Base-by-base conservation (phyloP, 2,797 vertebrate species). In the Pelobates cultripes region DNA sequence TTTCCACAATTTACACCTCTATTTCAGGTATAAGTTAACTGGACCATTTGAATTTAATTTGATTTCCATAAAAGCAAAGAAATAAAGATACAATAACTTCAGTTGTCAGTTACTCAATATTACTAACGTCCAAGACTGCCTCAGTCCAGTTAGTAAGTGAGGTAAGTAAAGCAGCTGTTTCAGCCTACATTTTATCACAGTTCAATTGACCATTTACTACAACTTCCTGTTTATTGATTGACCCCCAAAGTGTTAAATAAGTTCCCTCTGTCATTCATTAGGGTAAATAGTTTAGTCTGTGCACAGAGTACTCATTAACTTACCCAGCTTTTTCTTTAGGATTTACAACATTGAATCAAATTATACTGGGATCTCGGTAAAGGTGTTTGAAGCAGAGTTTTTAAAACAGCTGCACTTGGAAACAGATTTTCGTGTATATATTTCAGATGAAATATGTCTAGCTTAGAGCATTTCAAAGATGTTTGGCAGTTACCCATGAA, bases 1-100 rank as follows among this genome's bases (percentile, higher is more conserved):
- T 71, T 81, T 75, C 68, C 63, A 71, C 42, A 71, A 14, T 60
- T 43, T 60, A 15, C 44, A 57, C 44, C 42, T 70, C 28, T 61
- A 66, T 13, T 45, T 40, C 61, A 53, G 53, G 17, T 57, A 43
- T 67, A 40, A 15, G 8, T 74, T 55, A 51, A 51, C 47, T 28
- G 28, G 1, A 28, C 28, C 28, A 28, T 28, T 51, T 51, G 47
- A 51, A 51, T 51, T 6, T 6, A 10, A 51, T 51, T 51, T 51
- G 47, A 51, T 51, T 51, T 51, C 47, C 47, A 51, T 10, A 28
- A 28, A 28, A 6, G 47, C 47, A 51, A 51, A 51, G 10, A 51
- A 1, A 51, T 51, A 51, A 10, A 5, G 5, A 51, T 51, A 1
- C 5, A 10, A 5, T 51, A 51, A 51, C 10, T 15, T 57, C 55